Conservation (phyloP, 2,888 invertebrate species). For the Limnephilus marmoratus region DNA sequence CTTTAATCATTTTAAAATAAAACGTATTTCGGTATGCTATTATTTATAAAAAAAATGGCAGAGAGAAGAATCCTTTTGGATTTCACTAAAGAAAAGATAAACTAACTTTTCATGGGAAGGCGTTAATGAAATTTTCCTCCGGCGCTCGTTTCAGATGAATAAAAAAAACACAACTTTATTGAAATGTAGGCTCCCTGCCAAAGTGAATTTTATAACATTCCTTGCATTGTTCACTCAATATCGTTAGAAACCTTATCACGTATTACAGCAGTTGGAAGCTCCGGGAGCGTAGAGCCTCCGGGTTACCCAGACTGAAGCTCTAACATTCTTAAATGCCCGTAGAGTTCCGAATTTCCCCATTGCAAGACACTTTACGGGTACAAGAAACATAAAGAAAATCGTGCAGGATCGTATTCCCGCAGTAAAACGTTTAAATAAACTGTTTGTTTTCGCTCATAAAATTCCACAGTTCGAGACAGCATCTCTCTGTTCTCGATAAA, state of each 20-base stretch:
- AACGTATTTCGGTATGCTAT: background rate
- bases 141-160: background rate
- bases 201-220: background rate
- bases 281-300: background rate
- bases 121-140: background rate
- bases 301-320: background rate
- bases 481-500: background rate
- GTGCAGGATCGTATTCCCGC: background rate
- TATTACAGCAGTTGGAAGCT: background rate
- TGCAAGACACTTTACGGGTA: background rate
- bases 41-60: background rate
- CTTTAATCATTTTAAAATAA: background rate
- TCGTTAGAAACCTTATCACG: background rate
- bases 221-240: background rate
- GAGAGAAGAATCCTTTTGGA: background rate
- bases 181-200: background rate
- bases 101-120: background rate
- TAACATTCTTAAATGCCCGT: background rate
- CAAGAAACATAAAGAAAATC: background rate
- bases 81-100: background rate
- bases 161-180: background rate
- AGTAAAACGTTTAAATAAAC: background rate
- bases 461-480: background rate
- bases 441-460: background rate
- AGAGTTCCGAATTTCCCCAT: background rate